Percentiles rank a stretch among this genome's conserved stretches.
These are phyloP conservation scores for Carcina quercana DNA, from an alignment of 2,888 invertebrate genomes.

Conservation along the genomic window DNA sequence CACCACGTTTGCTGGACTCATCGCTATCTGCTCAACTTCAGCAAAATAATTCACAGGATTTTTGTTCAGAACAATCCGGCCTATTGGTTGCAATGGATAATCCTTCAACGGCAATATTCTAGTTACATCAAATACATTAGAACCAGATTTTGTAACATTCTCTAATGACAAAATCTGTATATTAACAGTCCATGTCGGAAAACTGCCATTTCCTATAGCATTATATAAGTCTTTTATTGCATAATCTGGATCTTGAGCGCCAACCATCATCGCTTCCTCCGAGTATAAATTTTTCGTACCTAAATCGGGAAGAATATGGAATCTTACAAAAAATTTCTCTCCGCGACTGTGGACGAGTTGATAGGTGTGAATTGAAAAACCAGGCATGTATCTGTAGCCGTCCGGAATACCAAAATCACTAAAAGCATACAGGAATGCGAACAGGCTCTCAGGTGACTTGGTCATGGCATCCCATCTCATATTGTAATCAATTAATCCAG, in stretches of 20 bases:
- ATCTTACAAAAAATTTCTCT: slow-evolving; percentile 84
- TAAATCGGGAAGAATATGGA: slow-evolving; percentile 91
- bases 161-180: slow-evolving; percentile 54
- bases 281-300: slow-evolving; percentile 83
- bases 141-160: slow-evolving; percentile 41
- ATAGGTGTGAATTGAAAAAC: slow-evolving; percentile 92
- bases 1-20: slow-evolving; percentile 40
- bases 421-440: slow-evolving; percentile 83
- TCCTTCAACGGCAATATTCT: slow-evolving; percentile 54
- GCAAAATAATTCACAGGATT: slow-evolving; percentile 66
- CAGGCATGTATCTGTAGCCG: slow-evolving; percentile 91
- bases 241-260: slow-evolving; percentile 86
- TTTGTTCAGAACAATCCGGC: slow-evolving; percentile 56
- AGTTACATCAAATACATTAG: slow-evolving; percentile 63
- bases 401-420: slow-evolving; percentile 91
- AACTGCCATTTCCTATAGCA: slow-evolving; percentile 80
- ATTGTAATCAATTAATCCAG: slow-evolving; percentile 29
- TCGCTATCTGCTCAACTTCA: slow-evolving; percentile 67
- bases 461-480: slow-evolving; percentile 69
- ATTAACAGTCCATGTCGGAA: slow-evolving; percentile 54
- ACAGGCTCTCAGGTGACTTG: slow-evolving; percentile 77
- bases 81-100: slow-evolving; percentile 63
- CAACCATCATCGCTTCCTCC: slow-evolving; percentile 76
- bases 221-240: slow-evolving; percentile 87
- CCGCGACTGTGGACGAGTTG: slow-evolving; percentile 84